Conservation (phyloP, 2,113 vertebrate genomes). For the Labeo catla region DNA sequence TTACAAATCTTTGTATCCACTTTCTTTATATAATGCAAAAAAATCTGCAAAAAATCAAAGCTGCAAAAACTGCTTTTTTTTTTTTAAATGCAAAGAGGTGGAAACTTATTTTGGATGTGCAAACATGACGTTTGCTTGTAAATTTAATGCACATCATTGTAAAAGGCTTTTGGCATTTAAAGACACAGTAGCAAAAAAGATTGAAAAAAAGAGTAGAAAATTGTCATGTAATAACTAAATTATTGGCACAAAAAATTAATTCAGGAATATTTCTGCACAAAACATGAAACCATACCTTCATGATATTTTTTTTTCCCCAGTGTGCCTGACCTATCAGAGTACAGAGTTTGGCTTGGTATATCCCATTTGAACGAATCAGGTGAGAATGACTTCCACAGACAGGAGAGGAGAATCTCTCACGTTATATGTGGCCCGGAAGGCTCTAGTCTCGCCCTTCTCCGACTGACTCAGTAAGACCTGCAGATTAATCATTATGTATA, state of each 20-base stretch:
- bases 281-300: background rate
- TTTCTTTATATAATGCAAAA: background rate
- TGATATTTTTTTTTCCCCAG: conserved; percentile 62
- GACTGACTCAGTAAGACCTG: conserved; percentile 84
- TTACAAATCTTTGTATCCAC: background rate
- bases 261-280: background rate
- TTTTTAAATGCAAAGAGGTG: background rate
- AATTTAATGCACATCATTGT: background rate
- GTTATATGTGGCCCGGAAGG: conserved; percentile 91
- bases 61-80: no score
- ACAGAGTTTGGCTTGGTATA: conserved; percentile 90
- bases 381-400: conserved; percentile 79
- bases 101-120: background rate
- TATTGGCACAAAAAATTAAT: background rate
- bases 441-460: conserved; percentile 89
- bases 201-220: background rate
- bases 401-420: conserved; percentile 89
- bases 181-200: background rate
- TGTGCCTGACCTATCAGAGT: conserved; percentile 90
- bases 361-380: conserved; percentile 84
- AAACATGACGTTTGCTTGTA: background rate
- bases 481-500: background rate
- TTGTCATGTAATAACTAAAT: background rate
- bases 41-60: background rate
- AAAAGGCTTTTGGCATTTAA: background rate